phyloP scores from a whole-genome alignment of 2,888 invertebrate species.

The Trachelus iudaicus region DNA sequence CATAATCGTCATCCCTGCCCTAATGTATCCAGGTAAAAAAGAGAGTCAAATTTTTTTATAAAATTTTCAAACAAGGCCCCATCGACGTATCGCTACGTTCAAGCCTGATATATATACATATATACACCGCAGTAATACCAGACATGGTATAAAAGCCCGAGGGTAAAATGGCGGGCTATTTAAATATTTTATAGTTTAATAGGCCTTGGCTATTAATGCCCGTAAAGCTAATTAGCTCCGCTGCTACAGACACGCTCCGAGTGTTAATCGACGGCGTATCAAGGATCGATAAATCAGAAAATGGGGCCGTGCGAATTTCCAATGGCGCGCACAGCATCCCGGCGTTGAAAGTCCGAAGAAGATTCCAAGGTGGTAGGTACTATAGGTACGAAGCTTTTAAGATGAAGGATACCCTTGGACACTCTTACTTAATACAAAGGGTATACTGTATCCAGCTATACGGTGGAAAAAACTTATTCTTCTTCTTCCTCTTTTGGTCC shows the following conservation, averaged over 20 bases:
- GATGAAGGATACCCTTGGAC: background rate
- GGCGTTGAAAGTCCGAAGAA: background rate
- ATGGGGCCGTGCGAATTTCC: background rate
- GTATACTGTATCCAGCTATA: background rate
- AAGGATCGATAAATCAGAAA: slow-evolving; percentile 31
- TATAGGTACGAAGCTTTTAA: background rate
- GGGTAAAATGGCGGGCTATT: slow-evolving; percentile 38
- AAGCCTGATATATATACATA: background rate
- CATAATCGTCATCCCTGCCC: background rate
- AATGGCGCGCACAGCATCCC: background rate
- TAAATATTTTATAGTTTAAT: slow-evolving; percentile 57
- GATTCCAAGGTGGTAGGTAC: background rate
- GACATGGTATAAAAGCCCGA: background rate
- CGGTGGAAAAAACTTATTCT: background rate
- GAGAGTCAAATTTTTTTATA: background rate
- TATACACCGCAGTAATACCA: background rate
- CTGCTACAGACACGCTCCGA: slow-evolving; percentile 32
- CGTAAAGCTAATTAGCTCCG: slow-evolving; percentile 51
- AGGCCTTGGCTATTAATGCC: slow-evolving; percentile 50
- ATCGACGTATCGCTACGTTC: background rate
- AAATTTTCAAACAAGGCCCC: background rate
- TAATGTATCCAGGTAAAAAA: background rate
- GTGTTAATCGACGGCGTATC: slow-evolving; percentile 45
- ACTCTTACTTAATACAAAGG: background rate
- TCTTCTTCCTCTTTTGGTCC: background rate